Conservation (phyloP, 2,113 vertebrate genomes). For the Pteronura brasiliensis region DNA sequence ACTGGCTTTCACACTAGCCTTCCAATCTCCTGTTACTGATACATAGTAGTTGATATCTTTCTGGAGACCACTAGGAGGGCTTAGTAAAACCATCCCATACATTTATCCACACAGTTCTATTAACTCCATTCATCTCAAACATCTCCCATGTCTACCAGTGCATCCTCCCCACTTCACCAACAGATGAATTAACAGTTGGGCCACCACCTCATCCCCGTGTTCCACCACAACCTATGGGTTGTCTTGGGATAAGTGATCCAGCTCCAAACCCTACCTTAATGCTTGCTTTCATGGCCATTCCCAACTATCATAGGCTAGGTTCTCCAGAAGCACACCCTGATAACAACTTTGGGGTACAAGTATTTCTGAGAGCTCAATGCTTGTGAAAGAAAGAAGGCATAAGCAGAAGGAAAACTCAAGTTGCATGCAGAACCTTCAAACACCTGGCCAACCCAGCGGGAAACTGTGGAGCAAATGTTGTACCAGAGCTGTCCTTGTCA, state of each 20-base stretch:
- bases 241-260: background rate
- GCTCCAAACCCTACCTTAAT: background rate
- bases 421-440: background rate
- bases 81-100: background rate
- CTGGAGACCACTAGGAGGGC: background rate
- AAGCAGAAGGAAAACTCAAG: background rate
- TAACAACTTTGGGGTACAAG: background rate
- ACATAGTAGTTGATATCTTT: background rate
- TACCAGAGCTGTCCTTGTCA: background rate
- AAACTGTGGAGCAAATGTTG: background rate
- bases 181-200: background rate
- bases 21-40: background rate
- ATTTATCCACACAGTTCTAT: background rate
- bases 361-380: background rate
- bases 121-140: too few relatives aligned
- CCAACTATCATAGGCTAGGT: background rate
- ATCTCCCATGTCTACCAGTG: background rate
- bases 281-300: background rate
- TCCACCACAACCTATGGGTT: background rate
- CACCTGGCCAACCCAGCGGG: fast-evolving
- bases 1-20: background rate
- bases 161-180: background rate
- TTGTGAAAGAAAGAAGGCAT: background rate
- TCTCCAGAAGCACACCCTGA: background rate
- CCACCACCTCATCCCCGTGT: background rate